A percentile compares a stretch with the other conserved stretches of the same genome.
Evolutionary conservation across 2,888 invertebrate species (phyloP).

Genomic region (Drosophila setosimentum): DNA sequence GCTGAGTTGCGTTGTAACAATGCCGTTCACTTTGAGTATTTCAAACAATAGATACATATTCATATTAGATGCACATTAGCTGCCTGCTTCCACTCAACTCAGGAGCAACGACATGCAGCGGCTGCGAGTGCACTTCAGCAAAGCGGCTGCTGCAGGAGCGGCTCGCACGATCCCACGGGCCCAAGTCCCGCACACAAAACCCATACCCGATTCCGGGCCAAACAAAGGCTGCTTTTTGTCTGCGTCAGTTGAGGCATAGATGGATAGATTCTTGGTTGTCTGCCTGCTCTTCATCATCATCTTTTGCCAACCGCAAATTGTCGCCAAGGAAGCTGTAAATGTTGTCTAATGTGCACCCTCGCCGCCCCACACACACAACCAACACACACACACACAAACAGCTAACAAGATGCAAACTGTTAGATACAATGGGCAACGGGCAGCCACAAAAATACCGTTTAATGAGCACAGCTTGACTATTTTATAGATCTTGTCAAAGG

Average conservation of each 20-base stretch:
- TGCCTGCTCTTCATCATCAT: slow-evolving; percentile 40
- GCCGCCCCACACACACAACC: slow-evolving; percentile 44
- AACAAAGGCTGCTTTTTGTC: slow-evolving; percentile 76
- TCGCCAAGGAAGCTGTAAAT: slow-evolving; percentile 67
- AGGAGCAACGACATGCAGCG: slow-evolving; percentile 62
- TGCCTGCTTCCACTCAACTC: slow-evolving; percentile 62
- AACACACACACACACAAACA: slow-evolving; percentile 36
- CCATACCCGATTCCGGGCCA: slow-evolving; percentile 17
- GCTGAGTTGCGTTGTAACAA: slow-evolving; percentile 50
- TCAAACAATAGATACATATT: slow-evolving; percentile 73
- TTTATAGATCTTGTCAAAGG: slow-evolving; percentile 77
- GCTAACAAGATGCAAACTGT: slow-evolving; percentile 79
- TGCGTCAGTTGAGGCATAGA: slow-evolving; percentile 50
- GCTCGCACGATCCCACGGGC: slow-evolving; percentile 26
- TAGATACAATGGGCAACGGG: slow-evolving; percentile 61
- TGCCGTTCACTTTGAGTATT: slow-evolving; percentile 58
- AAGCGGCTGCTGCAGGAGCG: slow-evolving; percentile 42
- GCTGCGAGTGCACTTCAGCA: slow-evolving; percentile 50
- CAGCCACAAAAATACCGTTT: slow-evolving; percentile 82
- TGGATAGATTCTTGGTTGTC: slow-evolving; percentile 43
- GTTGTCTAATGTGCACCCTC: slow-evolving; percentile 61
- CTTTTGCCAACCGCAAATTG: slow-evolving; percentile 75
- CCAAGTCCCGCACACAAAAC: slow-evolving; percentile 24
- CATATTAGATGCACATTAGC: slow-evolving; percentile 84
- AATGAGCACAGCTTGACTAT: slow-evolving; percentile 83